Evolutionary conservation across 2,797 vertebrate genomes (phyloP).

Genomic region (Catamblyrhynchus diadema): DNA sequence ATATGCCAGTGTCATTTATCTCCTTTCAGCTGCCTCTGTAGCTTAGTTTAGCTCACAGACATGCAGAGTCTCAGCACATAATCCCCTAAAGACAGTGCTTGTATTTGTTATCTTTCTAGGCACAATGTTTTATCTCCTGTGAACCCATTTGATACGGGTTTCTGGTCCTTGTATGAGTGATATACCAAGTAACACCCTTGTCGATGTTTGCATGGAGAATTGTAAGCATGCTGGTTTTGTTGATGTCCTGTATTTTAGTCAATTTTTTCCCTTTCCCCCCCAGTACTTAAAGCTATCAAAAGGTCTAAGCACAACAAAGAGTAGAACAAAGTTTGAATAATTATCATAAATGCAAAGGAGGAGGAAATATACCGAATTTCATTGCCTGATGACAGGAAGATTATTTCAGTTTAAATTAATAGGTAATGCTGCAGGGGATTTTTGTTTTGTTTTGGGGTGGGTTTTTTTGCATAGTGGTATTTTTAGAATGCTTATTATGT

Average conservation of each 20-base stretch:
- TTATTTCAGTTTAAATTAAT: background rate
- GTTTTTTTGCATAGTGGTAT: background rate
- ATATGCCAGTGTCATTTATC: background rate
- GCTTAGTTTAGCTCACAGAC: background rate
- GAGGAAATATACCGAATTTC: background rate
- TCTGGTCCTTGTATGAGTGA: background rate
- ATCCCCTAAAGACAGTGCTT: constrained; percentile 1
- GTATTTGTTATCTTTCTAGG: background rate
- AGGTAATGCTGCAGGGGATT: background rate
- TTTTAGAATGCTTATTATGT: background rate
- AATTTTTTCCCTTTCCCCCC: fast-evolving
- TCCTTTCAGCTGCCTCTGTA: background rate
- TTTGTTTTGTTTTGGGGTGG: background rate
- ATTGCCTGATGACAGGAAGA: background rate
- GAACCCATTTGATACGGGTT: background rate
- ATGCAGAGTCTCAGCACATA: background rate
- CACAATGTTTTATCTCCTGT: background rate
- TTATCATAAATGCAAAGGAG: background rate
- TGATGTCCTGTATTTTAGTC: background rate
- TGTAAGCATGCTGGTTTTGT: background rate
- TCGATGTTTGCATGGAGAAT: background rate
- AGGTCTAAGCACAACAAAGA: background rate
- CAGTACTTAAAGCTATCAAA: background rate
- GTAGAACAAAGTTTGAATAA: background rate
- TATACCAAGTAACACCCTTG: background rate